Percentiles rank a stretch among this genome's conserved stretches.
These are phyloP conservation scores for Argyrosomus japonicus DNA, from an alignment of 2,113 vertebrate genomes.

Conservation along the genomic window DNA sequence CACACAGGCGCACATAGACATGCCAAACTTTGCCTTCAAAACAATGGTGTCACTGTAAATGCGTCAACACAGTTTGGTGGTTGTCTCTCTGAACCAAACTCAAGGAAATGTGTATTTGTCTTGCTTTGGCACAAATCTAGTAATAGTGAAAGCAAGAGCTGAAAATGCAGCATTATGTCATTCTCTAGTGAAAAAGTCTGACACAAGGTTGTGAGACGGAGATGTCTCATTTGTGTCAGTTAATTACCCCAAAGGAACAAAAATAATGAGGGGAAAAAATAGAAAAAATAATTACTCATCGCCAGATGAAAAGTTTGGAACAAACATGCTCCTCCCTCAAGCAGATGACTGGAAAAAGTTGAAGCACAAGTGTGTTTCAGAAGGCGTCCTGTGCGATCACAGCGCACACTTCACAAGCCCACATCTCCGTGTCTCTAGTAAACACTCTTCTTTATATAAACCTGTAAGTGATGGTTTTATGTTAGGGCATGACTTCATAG, in stretches of 20 bases:
- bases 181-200: conserved; percentile 6
- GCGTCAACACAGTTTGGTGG: not conserved
- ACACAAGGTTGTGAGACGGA: conserved; percentile 5
- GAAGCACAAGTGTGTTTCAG: conserved; percentile 9
- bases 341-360: conserved; percentile 35
- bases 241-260: conserved; percentile 14
- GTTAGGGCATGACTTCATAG: not conserved
- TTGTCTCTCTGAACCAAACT: not conserved
- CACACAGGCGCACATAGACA: not conserved
- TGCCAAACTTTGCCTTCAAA: not conserved
- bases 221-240: conserved; percentile 6
- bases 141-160: not conserved
- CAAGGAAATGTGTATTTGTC: not conserved
- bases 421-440: conserved; percentile 27
- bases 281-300: conserved; percentile 20
- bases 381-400: conserved; percentile 29
- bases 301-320: conserved; percentile 35
- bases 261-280: conserved; percentile 23
- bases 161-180: not conserved
- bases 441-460: conserved; percentile 39
- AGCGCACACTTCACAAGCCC: conserved; percentile 5
- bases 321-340: conserved; percentile 12
- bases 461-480: not conserved
- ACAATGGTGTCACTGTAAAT: not conserved
- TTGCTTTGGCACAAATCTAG: not conserved